These are phyloP conservation scores for Opisthocomus hoazin DNA, from an alignment of 2,113 vertebrate genomes.

Conservation along the genomic window DNA sequence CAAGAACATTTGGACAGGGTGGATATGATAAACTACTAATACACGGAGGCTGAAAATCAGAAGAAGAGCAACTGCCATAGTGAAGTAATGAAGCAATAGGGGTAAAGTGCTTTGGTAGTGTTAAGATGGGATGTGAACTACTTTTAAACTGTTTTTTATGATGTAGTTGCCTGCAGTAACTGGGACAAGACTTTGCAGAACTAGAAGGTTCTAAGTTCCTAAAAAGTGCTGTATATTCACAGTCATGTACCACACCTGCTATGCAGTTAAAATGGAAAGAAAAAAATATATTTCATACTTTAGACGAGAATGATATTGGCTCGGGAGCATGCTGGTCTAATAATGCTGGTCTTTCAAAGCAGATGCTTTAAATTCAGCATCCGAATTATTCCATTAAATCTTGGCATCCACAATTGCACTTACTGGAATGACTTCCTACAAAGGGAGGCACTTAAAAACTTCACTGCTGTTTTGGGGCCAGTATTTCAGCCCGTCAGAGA, in stretches of 20 bases:
- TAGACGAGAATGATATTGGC: background rate
- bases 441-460: background rate
- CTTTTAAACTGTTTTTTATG: background rate
- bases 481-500: background rate
- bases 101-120: background rate
- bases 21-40: background rate
- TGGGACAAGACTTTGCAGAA: background rate
- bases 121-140: background rate
- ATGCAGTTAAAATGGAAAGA: background rate
- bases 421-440: background rate
- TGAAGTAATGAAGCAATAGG: background rate
- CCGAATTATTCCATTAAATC: background rate
- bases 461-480: background rate
- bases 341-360: background rate
- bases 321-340: background rate
- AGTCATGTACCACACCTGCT: background rate
- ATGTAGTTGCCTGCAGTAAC: background rate
- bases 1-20: background rate
- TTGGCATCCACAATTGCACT: background rate
- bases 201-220: background rate
- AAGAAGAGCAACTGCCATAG: background rate
- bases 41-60: background rate
- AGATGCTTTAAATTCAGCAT: background rate
- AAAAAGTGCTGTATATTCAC: background rate
- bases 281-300: background rate